Evolutionary conservation across 2,113 vertebrate species (phyloP), one percentile per base, ranked within the genome.

Genomic region (Silurus glanis): DNA sequence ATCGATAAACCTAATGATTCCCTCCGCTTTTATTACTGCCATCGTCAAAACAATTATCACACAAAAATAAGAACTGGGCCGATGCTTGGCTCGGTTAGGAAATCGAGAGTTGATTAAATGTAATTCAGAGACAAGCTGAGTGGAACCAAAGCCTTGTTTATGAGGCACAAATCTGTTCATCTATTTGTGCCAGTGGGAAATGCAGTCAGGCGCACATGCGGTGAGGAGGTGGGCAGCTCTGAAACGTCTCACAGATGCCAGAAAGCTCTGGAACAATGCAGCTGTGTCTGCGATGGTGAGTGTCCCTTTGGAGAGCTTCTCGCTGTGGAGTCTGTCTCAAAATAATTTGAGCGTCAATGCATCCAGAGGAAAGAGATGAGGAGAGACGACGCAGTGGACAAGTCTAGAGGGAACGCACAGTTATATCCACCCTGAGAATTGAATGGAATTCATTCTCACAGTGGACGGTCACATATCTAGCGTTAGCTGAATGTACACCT

Each of bases 161-260:
- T 83, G 80, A 87, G 75, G 84, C 66, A 25, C 74, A 89, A 90
- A 89, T 87, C 87, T 90, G 89, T 79, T 90, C 87, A 84, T 80
- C 72, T 87, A 75, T 87, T 87, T 87, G 80, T 90, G 89, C 89
- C 89, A 90, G 80, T 83, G 82, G 72, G 79, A 88, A 83, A 59
- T 47, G 76, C 80, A 76, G 25, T 51, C 62, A 85, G 53, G 79
- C 84, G 64, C 49, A 74, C 58, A 82, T 28, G 62, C 58, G 19
- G 14, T n/a, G 82, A 17, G 69, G 37, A 86, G 81, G 61, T 83
- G 79, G 49, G n/a, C 83, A 72, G 59, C 74, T 37, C 66, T 83
- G 64, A 82, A 87, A 83, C 66, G 80, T 83, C 82, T 76, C 83
- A 17, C 86, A 83, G 80, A 83, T 85, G 85, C 85, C 76, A 82